phyloP scores from a whole-genome alignment of 1,140 invertebrate genomes.

The Drosophila nigrodunni region DNA sequence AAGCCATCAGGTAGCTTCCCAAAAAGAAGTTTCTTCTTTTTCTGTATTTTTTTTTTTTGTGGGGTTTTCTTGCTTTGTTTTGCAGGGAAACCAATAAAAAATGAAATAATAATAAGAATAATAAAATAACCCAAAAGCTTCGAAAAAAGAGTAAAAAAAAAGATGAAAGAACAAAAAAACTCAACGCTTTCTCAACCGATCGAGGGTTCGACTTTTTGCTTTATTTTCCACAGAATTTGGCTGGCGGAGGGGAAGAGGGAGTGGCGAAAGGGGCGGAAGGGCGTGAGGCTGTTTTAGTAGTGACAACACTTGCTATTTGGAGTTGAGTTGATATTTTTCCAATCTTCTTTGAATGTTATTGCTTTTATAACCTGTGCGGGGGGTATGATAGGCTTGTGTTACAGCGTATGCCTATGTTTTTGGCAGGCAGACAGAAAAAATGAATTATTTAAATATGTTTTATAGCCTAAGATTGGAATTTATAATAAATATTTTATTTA shows the following conservation, averaged over 20 bases:
- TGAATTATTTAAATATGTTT: too few relatives aligned
- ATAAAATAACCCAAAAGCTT: constrained; percentile 40
- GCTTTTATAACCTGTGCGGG: neutral
- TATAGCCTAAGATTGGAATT: too few relatives aligned
- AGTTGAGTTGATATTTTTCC: constrained; percentile 4
- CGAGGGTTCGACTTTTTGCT: neutral
- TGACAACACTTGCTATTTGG: constrained; percentile 39
- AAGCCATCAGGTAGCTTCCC: constrained; percentile 33
- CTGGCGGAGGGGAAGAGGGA: neutral
- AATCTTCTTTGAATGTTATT: constrained; percentile 7
- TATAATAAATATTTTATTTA: too few relatives aligned
- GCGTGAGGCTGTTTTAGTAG: too few relatives aligned
- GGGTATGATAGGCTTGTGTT: too few relatives aligned
- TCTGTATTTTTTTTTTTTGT: constrained; percentile 30
- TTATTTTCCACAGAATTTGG: neutral
- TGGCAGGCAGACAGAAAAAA: too few relatives aligned
- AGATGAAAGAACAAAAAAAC: constrained; percentile 9
- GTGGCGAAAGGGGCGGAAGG: too few relatives aligned
- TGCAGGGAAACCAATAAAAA: constrained; percentile 58
- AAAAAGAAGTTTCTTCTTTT: constrained; percentile 46
- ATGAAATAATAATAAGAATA: constrained; percentile 41
- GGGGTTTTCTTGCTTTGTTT: constrained; percentile 27
- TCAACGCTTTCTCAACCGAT: constrained; percentile 27
- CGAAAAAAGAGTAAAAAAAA: neutral
- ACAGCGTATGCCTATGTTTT: too few relatives aligned